Evolutionary conservation across 2,888 invertebrate genomes (phyloP), one percentile per base, ranked within the genome.

Genomic region (Orthosia cruda): DNA sequence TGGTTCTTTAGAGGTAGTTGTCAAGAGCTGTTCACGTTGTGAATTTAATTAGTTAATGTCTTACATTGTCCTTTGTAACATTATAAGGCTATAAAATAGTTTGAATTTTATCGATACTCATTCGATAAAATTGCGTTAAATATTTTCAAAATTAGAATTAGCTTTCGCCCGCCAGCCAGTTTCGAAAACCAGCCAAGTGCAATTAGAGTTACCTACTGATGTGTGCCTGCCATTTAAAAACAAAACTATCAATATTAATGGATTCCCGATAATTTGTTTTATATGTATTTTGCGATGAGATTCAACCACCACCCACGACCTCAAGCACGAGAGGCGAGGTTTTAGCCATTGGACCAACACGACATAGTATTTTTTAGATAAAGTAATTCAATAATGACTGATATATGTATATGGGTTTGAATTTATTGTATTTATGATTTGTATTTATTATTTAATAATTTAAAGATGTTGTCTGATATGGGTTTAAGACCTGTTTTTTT

Each of bases 11-110:
- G 15, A 18, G 18, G 23, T n/a, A 16, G 9, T 55, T 67, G 18
- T 54, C 49, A 74, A 20, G 49, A 55, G 18, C 13, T n/a, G 59
- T 65, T 58, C 20, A 20, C 23, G 52, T 77, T 65, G 32, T 16
- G 23, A 26, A 16, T 62, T 69, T 54, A 58, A 76, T 69, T 69
- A 57, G 12, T 55, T 52, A 23, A 58, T 69, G 23, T 40, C n/a
- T 2, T 16, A 57, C 13, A 55, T 50, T 49, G 4, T 52, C 71
- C 16, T 63, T 45, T 57, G 20, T 20, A 75, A 50, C 45, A 55
- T 49, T n/a, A 5, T 9, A n/a, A 64, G 18, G 18, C 18, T 65
- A 26, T 55, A 15, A 12, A 40, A 66, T 26, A 54, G 5, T 71
- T 62, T 4, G 16, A 65, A 61, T 61, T 18, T 18, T 32, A 40